Evolutionary conservation across 2,888 invertebrate genomes (phyloP).

Genomic region (Atrina japonica): DNA sequence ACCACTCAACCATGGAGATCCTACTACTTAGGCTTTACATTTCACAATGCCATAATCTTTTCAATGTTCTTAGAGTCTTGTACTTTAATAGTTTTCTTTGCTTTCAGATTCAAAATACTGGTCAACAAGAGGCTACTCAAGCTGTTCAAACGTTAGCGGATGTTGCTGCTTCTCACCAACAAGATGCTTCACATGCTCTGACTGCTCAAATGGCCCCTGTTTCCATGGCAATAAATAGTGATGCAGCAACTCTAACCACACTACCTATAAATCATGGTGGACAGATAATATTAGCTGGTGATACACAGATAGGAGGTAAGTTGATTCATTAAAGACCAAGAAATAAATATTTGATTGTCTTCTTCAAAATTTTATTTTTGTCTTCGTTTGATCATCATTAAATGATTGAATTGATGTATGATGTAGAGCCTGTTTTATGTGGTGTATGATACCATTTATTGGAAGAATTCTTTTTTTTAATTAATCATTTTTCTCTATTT

Average conservation of each 20-base stretch:
- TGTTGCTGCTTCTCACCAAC: slow-evolving; percentile 81
- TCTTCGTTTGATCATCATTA: background rate
- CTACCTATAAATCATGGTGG: slow-evolving; percentile 90
- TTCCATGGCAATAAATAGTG: slow-evolving; percentile 89
- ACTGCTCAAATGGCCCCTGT: slow-evolving; percentile 82
- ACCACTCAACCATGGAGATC: no score
- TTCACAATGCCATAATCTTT: background rate
- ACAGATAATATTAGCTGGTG: slow-evolving; percentile 96
- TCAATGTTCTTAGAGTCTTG: background rate
- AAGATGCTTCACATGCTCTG: slow-evolving; percentile 53
- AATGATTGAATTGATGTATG: no score
- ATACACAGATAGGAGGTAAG: slow-evolving; percentile 80
- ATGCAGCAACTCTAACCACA: slow-evolving; percentile 86
- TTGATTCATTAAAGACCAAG: no score
- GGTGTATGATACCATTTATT: no score
- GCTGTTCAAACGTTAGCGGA: slow-evolving; percentile 83
- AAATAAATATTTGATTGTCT: background rate
- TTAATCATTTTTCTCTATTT: no score
- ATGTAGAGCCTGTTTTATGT: no score
- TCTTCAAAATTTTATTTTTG: background rate
- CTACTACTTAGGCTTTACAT: no score
- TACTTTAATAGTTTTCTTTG: background rate
- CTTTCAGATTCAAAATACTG: slow-evolving; percentile 30
- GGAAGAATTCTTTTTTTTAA: no score
- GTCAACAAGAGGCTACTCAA: slow-evolving; percentile 74